Percentiles rank a stretch among this genome's conserved stretches.
Evolutionary conservation across 2,888 invertebrate species (phyloP).

Genomic region (Melanostoma scalare): DNA sequence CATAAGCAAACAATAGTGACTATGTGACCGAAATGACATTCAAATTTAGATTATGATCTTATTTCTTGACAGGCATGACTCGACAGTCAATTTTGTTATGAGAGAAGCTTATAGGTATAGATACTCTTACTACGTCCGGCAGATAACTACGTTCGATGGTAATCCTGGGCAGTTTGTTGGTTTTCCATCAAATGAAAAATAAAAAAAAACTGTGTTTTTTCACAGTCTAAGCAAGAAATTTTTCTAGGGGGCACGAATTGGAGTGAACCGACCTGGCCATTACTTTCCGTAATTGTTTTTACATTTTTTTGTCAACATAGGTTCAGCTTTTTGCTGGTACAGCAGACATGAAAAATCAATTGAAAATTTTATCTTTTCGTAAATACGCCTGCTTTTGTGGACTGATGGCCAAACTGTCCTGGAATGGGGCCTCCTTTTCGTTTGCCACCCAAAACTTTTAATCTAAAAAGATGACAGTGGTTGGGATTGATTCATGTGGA

Average conservation of each 20-base stretch:
- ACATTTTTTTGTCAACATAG: too few species aligned
- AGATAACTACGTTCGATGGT: not conserved
- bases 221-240: too few species aligned
- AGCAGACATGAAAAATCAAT: too few species aligned
- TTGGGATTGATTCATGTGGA: not conserved
- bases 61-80: not conserved
- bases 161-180: slow-evolving; percentile 7
- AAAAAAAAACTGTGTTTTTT: not conserved
- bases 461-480: slow-evolving; percentile 26
- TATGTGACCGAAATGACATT: slow-evolving; percentile 11
- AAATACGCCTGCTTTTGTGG: too few species aligned
- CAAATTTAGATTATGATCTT: slow-evolving; percentile 22
- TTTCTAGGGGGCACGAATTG: too few species aligned
- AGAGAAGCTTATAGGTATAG: not conserved
- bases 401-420: too few species aligned
- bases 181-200: slow-evolving; percentile 25
- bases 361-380: too few species aligned
- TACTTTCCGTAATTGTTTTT: too few species aligned
- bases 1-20: slow-evolving; percentile 34
- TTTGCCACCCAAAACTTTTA: slow-evolving; percentile 26
- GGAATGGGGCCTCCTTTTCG: not conserved
- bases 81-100: slow-evolving; percentile 8
- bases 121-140: too few species aligned
- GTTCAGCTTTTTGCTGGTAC: too few species aligned
- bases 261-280: too few species aligned